Evolutionary conservation across 2,797 vertebrate species (phyloP), one percentile per base, ranked within the genome.

Genomic region (Poeciliopsis infans): DNA sequence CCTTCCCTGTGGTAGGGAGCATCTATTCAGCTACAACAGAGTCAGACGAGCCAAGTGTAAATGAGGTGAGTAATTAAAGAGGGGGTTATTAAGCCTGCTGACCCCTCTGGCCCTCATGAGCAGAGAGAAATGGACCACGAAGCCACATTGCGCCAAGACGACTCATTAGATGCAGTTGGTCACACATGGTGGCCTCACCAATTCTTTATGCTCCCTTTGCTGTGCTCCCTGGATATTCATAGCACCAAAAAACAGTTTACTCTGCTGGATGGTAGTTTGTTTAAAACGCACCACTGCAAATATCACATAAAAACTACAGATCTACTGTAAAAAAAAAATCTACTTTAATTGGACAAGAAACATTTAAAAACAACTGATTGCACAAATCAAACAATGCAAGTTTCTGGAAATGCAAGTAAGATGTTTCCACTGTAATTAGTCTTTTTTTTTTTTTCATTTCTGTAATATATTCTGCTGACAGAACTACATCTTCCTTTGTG

Each of bases 31-130:
- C 77, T 18, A 79, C 83, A 31, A 74, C 46, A 79, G 86, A 89
- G 86, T 84, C 83, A 86, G 85, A 88, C 79, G 81, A 89, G 90
- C 80, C 68, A 68, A 83, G 90, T 90, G 92, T 90, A 93, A 94
- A 95, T 94, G 92, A 95, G 88, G 88, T 90, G 86, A 94, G 92
- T 94, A 93, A 95, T 95, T 94, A 94, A 93, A 87, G 87, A 83
- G 80, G 81, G 76, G 68, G 83, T 79, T 91, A 93, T 88, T 82
- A 89, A 93, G 91, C 84, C 85, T 59, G 82, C 83, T 92, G 93
- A 95, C 91, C 93, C 91, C 72, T 83, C 73, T 82, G 81, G 88
- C 84, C 89, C 84, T 33, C 70, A 43, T 84, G 87, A 82, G 79
- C 84, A 74, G 68, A 61, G 83, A 72, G 76, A 88, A 87, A 79